Evolutionary conservation across 2,113 vertebrate species (phyloP), one percentile per base, ranked within the genome.

Genomic region (Gallinago undulata): DNA sequence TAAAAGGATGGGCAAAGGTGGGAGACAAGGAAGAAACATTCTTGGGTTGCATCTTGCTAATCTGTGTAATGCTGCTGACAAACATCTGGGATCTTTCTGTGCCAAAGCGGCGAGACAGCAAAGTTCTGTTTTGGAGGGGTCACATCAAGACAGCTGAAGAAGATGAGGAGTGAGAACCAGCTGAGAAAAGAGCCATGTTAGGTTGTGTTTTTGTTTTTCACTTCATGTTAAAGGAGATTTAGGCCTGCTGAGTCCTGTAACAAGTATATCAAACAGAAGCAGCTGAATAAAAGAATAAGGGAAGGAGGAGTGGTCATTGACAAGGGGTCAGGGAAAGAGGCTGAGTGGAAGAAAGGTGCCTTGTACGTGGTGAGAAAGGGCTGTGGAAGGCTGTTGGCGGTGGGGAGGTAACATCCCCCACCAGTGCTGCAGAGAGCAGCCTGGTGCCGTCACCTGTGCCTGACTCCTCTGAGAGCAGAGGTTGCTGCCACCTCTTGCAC

Each of bases 391-490:
- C 6, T 67, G 14, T 66, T 14, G 3, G 19, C 6, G 19, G 31
- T 0, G 1, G 15, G 53, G 41, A 86, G n/a, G 50, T 50, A 57
- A 59, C 17, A 5, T 39, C 31, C 19, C 43, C 27, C 43, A 43
- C 22, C 10, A 59, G 28, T 1, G 1, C 56, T 56, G 24, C 57
- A 68, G 53, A 84, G 30, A 53, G 48, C 57, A 86, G 53, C 39
- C 21, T 1, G 2, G 9, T 43, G 23, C 33, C 0, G 0, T 87
- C 80, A 89, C 76, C 80, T 2, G 0, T 24, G 57, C 55, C 66
- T 33, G 53, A 55, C 45, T 85, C 30, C 21, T 64, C 68, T 1
- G 2, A 55, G n/a, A 83, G 25, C 3, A 12, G 50, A 69, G 33
- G 43, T 9, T 96, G 84, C 63, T 93, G 84, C 87, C 75, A 57